Conservation (phyloP, 2,113 vertebrate genomes). For the Macrotis lagotis region DNA sequence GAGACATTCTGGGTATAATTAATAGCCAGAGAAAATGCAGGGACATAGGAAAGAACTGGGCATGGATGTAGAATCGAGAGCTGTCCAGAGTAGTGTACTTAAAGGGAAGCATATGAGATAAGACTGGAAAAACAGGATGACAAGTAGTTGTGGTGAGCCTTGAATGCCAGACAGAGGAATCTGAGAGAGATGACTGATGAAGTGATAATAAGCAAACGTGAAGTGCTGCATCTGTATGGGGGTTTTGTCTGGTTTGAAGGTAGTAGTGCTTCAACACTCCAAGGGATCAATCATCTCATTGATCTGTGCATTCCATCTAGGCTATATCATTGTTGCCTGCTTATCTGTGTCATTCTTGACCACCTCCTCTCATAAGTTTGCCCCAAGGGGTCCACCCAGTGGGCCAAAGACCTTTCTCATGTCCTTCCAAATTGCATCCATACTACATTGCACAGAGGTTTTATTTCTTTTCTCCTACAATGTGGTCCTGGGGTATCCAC, state of each 20-base stretch:
- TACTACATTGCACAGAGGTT: neutral
- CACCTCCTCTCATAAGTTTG: neutral
- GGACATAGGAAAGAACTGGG: neutral
- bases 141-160: neutral
- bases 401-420: neutral
- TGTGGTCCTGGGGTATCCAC: neutral
- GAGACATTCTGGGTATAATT: neutral
- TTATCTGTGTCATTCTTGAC: neutral
- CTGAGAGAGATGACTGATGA: neutral
- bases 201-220: neutral
- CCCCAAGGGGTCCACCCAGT: neutral
- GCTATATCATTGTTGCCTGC: neutral
- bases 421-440: neutral
- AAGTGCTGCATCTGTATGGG: neutral
- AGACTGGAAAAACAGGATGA: no score
- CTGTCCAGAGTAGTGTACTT: neutral
- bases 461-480: neutral
- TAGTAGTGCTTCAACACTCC: neutral
- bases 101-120: neutral
- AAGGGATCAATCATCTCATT: neutral
- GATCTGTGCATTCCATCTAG: neutral
- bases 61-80: rapidly evolving
- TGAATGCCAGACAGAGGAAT: neutral
- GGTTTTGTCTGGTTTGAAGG: neutral
- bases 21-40: neutral